phyloP scores from a whole-genome alignment of 2,888 invertebrate genomes.

The Perdita meconis region DNA sequence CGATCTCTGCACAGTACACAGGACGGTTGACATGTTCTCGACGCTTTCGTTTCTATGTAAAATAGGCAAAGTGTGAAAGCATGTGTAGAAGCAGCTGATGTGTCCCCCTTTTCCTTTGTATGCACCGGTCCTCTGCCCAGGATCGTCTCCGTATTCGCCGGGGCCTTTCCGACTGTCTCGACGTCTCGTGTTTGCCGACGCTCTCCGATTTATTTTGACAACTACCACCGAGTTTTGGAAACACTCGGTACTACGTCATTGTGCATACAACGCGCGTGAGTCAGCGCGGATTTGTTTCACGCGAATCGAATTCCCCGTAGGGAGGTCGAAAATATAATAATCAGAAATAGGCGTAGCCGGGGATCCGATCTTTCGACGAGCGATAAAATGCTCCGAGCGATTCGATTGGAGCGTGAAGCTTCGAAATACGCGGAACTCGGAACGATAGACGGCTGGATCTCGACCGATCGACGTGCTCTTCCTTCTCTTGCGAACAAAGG shows the following conservation, averaged over 20 bases:
- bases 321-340: background rate
- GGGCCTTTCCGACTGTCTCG: slow-evolving; percentile 1
- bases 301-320: background rate
- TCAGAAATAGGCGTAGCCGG: slow-evolving; percentile 19
- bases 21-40: slow-evolving; percentile 35
- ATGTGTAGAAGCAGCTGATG: slow-evolving; percentile 60
- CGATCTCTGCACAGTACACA: background rate
- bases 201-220: too few species aligned
- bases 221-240: too few species aligned
- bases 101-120: slow-evolving; percentile 53
- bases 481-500: slow-evolving; percentile 1
- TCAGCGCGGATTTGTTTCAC: background rate
- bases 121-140: slow-evolving; percentile 29
- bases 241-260: too few species aligned
- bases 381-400: slow-evolving; percentile 20
- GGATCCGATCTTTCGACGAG: background rate
- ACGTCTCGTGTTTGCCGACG: background rate
- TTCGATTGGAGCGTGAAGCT: slow-evolving; percentile 1
- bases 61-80: slow-evolving; percentile 63
- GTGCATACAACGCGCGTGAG: too few species aligned
- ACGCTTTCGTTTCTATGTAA: slow-evolving; percentile 57
- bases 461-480: background rate
- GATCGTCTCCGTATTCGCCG: slow-evolving; percentile 16
- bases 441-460: background rate
- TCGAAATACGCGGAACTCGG: background rate